These are phyloP conservation scores for Drosophila pruinosa DNA, from an alignment of 1,140 invertebrate species.

Conservation along the genomic window DNA sequence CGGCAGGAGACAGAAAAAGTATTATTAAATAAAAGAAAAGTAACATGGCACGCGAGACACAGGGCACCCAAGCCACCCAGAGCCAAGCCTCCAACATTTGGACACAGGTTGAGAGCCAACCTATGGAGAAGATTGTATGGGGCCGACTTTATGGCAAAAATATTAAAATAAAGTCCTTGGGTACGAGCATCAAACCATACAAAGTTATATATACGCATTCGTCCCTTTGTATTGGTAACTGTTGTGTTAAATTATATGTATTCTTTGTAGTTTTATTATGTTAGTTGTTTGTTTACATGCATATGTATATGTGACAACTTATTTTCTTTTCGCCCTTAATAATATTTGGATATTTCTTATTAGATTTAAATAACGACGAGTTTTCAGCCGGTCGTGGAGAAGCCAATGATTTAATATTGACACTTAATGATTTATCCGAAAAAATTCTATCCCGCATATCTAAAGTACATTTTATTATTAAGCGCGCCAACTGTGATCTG, in stretches of 20 bases:
- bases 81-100: slow-evolving; percentile 78
- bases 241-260: slow-evolving; percentile 36
- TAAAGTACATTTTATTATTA: slow-evolving; percentile 77
- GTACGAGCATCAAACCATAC: slow-evolving; percentile 69
- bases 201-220: slow-evolving; percentile 75
- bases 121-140: slow-evolving; percentile 79
- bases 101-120: slow-evolving; percentile 76
- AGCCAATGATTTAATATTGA: slow-evolving; percentile 70
- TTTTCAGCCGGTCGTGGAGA: slow-evolving; percentile 76
- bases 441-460: slow-evolving; percentile 80
- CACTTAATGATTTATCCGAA: slow-evolving; percentile 71
- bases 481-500: slow-evolving; percentile 68
- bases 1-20: background rate
- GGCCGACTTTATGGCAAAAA: slow-evolving; percentile 79
- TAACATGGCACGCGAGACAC: slow-evolving; percentile 67
- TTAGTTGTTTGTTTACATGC: slow-evolving; percentile 5
- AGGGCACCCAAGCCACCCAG: slow-evolving; percentile 75
- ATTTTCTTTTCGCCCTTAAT: background rate
- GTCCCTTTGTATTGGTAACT: slow-evolving; percentile 77
- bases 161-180: slow-evolving; percentile 78
- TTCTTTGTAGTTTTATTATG: background rate
- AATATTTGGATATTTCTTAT: slow-evolving; percentile 8
- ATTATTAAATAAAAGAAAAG: slow-evolving; percentile 22
- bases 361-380: slow-evolving; percentile 74
- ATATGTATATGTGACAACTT: background rate